Evolutionary conservation across 2,888 invertebrate species (phyloP).

Genomic region (Ophioninae sp.): DNA sequence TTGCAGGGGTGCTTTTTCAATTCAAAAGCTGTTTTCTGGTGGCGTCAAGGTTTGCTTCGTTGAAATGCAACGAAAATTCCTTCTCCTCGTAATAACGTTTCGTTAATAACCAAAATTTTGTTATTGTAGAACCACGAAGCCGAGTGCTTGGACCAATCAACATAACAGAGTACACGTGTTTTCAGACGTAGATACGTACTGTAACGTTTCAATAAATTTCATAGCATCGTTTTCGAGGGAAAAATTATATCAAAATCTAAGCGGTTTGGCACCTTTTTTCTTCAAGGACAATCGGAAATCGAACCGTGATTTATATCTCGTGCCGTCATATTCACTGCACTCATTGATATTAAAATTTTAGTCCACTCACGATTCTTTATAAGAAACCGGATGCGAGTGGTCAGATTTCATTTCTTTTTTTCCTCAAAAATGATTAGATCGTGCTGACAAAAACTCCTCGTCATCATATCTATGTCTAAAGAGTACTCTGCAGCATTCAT

Average conservation of each 20-base stretch:
- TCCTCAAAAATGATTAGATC: background rate
- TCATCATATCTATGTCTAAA: background rate
- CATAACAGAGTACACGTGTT: background rate
- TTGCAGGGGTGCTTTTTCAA: background rate
- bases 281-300: background rate
- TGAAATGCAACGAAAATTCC: background rate
- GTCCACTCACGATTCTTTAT: background rate
- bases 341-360: background rate
- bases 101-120: background rate
- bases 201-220: background rate
- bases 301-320: background rate
- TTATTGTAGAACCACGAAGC: background rate
- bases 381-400: background rate
- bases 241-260: background rate
- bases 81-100: background rate
- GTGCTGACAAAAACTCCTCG: background rate
- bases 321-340: background rate
- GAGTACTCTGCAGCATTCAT: background rate
- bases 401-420: background rate
- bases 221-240: background rate
- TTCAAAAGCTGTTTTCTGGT: background rate
- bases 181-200: background rate
- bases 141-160: background rate
- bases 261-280: background rate
- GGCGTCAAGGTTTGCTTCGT: background rate